Evolutionary conservation across 64 coral and sea anemone species (phyloP), one percentile per base, ranked within the genome.

Genomic region (Stichodactyla helianthus): DNA sequence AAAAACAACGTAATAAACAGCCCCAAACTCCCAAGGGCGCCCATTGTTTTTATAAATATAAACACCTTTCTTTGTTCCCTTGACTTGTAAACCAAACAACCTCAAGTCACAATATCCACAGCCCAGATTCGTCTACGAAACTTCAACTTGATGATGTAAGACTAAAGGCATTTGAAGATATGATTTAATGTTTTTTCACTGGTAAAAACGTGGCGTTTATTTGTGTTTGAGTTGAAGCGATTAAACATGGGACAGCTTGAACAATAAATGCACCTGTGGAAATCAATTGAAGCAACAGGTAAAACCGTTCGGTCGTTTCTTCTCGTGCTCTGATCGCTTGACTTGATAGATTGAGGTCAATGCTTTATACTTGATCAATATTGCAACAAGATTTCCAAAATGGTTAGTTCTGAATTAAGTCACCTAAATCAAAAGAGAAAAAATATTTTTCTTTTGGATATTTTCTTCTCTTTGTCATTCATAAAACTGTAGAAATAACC

Each of bases 181-280:
- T 92, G 90, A 92, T 87, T 92, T 92, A 92, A 92, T 92, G 52
- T 92, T 92, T 86, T 86, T 54, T 92, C 90, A 92, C 71, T 74
- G 78, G 60, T 79, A 85, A 68, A 76, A 67, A 92, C 90, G 90
- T 92, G 90, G 90, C 84, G 51, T n/a, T 82, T 92, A 65, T 78
- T 82, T 87, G 65, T 90, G 52, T 82, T 86, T 77, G 90, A 83
- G 58, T 62, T 85, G 71, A 70, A 92, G 90, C 23, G 79, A 59
- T 87, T 87, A 63, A 79, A 59, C 26, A 28, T 51, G 27, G 35
- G 85, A 82, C 76, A 79, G 58, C 67, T 76, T 12, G 79, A 28
- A 87, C 77, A 92, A 92, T 92, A 53, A 57, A 23, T 35, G 55
- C 90, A 92, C 90, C 90, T 55, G 82, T 25, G 54, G 50, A 55